phyloP scores from a whole-genome alignment of 2,797 vertebrate genomes.

The Miichthys miiuy region DNA sequence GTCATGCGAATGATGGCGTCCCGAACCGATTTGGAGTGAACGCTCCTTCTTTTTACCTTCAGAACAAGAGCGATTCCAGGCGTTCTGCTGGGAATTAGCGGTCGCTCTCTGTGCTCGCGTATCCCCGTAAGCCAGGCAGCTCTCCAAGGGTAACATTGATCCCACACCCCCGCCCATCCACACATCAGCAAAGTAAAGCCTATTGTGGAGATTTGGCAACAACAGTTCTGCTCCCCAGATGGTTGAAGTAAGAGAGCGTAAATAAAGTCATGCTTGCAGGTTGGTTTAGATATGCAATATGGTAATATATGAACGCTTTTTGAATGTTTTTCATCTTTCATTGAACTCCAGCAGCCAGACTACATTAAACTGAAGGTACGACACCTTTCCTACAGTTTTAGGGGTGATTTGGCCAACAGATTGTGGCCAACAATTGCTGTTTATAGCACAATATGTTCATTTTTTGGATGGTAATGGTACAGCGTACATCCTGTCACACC shows the following conservation, averaged over 20 bases:
- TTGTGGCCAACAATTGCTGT: background rate
- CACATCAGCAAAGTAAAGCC: constrained; percentile 57
- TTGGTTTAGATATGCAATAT: constrained; percentile 47
- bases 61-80: constrained; percentile 64
- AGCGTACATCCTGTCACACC: background rate
- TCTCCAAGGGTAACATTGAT: constrained; percentile 74
- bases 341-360: background rate
- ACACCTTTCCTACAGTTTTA: background rate
- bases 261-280: constrained; percentile 61
- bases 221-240: constrained; percentile 51
- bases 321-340: background rate
- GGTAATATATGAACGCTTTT: constrained; percentile 22
- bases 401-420: background rate
- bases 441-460: background rate
- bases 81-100: constrained; percentile 71
- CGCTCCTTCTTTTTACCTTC: constrained; percentile 57
- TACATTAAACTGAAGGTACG: background rate
- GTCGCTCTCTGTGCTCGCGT: constrained; percentile 55
- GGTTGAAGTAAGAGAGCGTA: constrained; percentile 43
- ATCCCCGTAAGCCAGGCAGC: constrained; percentile 74
- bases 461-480: background rate
- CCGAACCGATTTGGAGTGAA: constrained; percentile 72
- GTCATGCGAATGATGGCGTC: constrained; percentile 71
- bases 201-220: constrained; percentile 64
- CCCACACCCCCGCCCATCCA: constrained; percentile 42